phyloP scores from a whole-genome alignment of 2,888 invertebrate genomes.

The Phaedon cochleariae region DNA sequence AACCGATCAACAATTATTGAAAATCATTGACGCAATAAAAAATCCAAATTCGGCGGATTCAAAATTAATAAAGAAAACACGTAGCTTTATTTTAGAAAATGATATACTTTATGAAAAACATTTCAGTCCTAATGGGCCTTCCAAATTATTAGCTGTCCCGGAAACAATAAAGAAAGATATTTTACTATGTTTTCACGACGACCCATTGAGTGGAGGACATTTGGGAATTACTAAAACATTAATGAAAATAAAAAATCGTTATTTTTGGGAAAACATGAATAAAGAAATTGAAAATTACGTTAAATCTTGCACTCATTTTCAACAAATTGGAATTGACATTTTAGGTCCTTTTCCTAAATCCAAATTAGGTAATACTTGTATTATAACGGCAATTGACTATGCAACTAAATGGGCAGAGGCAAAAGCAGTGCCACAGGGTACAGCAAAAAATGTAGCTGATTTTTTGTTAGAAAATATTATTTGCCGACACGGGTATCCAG shows the following conservation, averaged over 20 bases:
- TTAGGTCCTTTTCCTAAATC: not conserved
- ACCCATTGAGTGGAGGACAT: not conserved
- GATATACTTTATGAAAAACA: not conserved
- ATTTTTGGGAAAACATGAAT: not conserved
- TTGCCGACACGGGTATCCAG: not conserved
- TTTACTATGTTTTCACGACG: slow-evolving; percentile 2
- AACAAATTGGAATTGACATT: not conserved
- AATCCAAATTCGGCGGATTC: not conserved
- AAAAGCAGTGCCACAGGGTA: not conserved
- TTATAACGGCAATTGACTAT: not conserved
- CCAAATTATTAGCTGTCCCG: not conserved
- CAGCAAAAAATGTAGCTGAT: slow-evolving; percentile 1
- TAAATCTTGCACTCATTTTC: not conserved
- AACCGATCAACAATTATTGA: not conserved
- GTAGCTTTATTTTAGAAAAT: not conserved
- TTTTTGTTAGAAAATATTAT: not conserved
- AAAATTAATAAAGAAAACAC: not conserved
- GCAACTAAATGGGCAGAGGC: not conserved
- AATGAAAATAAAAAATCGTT: not conserved
- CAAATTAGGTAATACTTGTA: not conserved
- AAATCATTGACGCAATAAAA: not conserved
- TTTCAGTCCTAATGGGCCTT: not conserved
- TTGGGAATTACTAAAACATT: not conserved
- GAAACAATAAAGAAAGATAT: not conserved
- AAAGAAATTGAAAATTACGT: not conserved